Evolutionary conservation across 2,797 vertebrate genomes (phyloP).

Genomic region (Sebastes baramenuke): DNA sequence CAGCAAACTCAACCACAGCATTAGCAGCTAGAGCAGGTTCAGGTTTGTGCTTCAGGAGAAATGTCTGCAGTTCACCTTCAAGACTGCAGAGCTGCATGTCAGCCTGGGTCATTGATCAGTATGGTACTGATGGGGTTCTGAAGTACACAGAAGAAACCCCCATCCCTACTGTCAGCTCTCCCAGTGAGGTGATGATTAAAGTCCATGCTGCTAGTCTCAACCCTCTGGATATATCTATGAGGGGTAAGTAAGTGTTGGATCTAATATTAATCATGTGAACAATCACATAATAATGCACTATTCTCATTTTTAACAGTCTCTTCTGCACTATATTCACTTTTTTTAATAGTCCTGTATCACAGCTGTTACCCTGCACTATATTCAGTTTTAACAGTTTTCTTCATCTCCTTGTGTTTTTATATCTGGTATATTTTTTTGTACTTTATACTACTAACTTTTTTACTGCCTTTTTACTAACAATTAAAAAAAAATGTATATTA

Average conservation of each 20-base stretch:
- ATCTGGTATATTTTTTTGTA: no score
- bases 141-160: conserved; percentile 82
- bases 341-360: no score
- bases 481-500: background rate
- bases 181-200: conserved; percentile 89
- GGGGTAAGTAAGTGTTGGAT: conserved; percentile 84
- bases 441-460: accelerated
- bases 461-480: no score
- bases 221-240: conserved; percentile 92
- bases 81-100: conserved; percentile 81
- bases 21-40: conserved; percentile 13
- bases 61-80: conserved; percentile 70
- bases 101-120: conserved; percentile 91
- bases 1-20: conserved; percentile 22
- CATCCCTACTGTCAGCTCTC: conserved; percentile 81
- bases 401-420: no score
- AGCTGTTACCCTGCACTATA: no score
- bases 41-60: conserved; percentile 42
- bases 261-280: no score
- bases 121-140: conserved; percentile 87
- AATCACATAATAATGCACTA: no score
- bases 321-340: no score
- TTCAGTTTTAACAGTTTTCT: no score
- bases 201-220: conserved; percentile 91
- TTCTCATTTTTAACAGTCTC: no score